These are phyloP conservation scores for Halocaridina rubra DNA, from an alignment of 2,888 invertebrate species.

Conservation along the genomic window DNA sequence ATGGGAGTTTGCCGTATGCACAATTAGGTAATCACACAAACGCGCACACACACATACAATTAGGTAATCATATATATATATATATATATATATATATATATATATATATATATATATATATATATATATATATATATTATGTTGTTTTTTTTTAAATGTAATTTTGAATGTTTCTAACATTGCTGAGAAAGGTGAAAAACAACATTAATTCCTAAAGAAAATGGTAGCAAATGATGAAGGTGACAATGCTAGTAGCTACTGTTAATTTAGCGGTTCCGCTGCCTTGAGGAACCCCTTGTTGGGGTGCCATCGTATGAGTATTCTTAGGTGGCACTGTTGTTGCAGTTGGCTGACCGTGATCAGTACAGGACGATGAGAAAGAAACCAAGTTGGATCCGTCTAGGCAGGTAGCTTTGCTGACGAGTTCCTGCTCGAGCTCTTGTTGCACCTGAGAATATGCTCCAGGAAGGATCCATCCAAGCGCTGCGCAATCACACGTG, in stretches of 20 bases:
- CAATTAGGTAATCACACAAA: background rate
- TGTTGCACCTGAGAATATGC: background rate
- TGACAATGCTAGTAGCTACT: background rate
- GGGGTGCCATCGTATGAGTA: background rate
- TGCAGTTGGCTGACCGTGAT: background rate
- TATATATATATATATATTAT: background rate
- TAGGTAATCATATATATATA: background rate
- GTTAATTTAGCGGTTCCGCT: background rate
- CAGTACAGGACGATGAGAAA: constrained; percentile 17
- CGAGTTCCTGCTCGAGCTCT: constrained; percentile 20
- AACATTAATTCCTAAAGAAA: background rate
- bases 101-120: background rate
- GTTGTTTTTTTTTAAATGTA: background rate
- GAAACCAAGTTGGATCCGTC: constrained; percentile 12
- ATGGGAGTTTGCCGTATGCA: too few relatives aligned
- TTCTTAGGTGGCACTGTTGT: background rate
- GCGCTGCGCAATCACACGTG: constrained; percentile 6
- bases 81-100: background rate
- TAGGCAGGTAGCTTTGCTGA: background rate
- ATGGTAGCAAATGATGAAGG: background rate
- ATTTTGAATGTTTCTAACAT: too few relatives aligned
- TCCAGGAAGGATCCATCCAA: constrained; percentile 8
- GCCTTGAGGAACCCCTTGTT: background rate
- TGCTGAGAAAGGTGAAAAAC: background rate
- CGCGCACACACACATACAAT: background rate